phyloP scores from a whole-genome alignment of 2,797 vertebrate genomes.

The Mycteria americana region DNA sequence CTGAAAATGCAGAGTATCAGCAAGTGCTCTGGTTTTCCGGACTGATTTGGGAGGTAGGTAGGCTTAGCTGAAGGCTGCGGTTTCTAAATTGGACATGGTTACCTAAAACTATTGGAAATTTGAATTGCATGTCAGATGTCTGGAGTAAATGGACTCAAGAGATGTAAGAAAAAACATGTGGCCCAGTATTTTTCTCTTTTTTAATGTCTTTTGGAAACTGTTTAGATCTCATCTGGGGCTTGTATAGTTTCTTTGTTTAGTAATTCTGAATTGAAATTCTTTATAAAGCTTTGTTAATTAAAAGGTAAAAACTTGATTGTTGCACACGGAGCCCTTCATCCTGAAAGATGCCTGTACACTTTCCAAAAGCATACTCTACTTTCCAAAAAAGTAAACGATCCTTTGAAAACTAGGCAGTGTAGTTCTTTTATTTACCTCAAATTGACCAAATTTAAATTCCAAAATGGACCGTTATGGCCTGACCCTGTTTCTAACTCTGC shows the following conservation, averaged over 20 bases:
- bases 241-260: slow-evolving; percentile 65
- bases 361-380: slow-evolving; percentile 30
- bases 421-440: slow-evolving; percentile 40
- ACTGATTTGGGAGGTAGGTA: slow-evolving; percentile 47
- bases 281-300: slow-evolving; percentile 62
- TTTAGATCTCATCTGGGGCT: slow-evolving; percentile 56
- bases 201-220: slow-evolving; percentile 56
- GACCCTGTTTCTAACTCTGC: background rate
- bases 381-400: slow-evolving; percentile 28
- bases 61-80: slow-evolving; percentile 58
- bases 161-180: slow-evolving; percentile 65
- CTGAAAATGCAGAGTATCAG: slow-evolving; percentile 47
- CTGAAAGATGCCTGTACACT: background rate
- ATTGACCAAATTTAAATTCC: background rate
- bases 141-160: slow-evolving; percentile 73
- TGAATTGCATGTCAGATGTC: slow-evolving; percentile 71
- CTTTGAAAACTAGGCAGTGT: slow-evolving; percentile 15
- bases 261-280: slow-evolving; percentile 56
- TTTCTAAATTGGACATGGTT: slow-evolving; percentile 74
- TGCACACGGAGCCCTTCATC: slow-evolving; percentile 17
- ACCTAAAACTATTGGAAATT: slow-evolving; percentile 73
- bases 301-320: slow-evolving; percentile 51
- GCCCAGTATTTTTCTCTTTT: slow-evolving; percentile 52
- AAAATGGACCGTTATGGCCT: background rate
- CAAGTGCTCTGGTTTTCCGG: slow-evolving; percentile 28